A percentile compares a stretch with the other conserved stretches of the same genome.
phyloP scores from a whole-genome alignment of 2,888 invertebrate genomes.

The Euzophera pinguis region DNA sequence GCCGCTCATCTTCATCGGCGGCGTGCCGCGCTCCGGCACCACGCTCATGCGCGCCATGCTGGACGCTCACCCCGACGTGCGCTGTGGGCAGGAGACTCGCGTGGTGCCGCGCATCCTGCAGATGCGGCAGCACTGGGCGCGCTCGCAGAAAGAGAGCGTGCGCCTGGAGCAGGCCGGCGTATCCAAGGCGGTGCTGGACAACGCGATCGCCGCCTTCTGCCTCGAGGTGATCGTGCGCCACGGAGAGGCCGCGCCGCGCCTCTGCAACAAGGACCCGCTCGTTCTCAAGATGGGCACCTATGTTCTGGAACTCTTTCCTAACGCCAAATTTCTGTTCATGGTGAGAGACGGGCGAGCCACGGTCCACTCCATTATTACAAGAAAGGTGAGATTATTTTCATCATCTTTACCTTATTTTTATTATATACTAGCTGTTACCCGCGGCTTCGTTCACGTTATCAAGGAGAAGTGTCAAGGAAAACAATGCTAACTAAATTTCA shows the following conservation, averaged over 20 bases:
- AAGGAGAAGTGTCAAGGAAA: too few species aligned
- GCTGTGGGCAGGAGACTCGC: conserved; percentile 98
- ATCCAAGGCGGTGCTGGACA: conserved; percentile 93
- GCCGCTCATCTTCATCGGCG: conserved; percentile 98
- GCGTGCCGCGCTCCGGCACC: conserved; percentile 98
- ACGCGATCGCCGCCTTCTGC: conserved; percentile 98
- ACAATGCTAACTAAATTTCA: too few species aligned
- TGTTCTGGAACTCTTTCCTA: conserved; percentile 96
- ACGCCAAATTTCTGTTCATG: conserved; percentile 98
- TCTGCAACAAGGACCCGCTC: conserved; percentile 99
- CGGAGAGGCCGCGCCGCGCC: conserved; percentile 95
- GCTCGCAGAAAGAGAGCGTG: conserved; percentile 94
- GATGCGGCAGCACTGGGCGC: conserved; percentile 96
- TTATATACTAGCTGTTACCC: too few species aligned
- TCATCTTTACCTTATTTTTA: too few species aligned
- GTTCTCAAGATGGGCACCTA: conserved; percentile 97
- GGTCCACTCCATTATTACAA: conserved; percentile 98
- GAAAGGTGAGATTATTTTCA: conserved; percentile 89
- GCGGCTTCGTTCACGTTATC: too few species aligned
- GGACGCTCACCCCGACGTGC: conserved; percentile 97
- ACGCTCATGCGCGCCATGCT: conserved; percentile 98
- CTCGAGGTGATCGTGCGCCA: conserved; percentile 97
- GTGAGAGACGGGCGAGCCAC: conserved; percentile 98
- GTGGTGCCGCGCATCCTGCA: conserved; percentile 98
- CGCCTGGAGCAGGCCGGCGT: conserved; percentile 97